Conservation (phyloP, 2,113 vertebrate genomes). For the Ondatra zibethicus region DNA sequence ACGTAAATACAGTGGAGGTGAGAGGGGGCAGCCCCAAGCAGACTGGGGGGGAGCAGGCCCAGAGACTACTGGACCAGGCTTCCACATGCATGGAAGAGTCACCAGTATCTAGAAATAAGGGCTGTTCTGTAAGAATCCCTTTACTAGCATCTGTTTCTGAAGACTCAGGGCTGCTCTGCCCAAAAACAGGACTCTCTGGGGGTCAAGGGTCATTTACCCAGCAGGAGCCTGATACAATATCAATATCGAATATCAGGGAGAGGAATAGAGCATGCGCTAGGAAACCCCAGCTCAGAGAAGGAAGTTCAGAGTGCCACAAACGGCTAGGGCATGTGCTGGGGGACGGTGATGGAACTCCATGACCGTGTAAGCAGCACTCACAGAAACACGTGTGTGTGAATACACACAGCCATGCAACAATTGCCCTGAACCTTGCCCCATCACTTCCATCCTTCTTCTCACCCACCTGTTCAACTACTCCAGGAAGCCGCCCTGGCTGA, state of each 20-base stretch:
- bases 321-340: neutral
- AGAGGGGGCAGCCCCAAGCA: slow-evolving; percentile 69
- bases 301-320: neutral
- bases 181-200: neutral
- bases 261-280: neutral
- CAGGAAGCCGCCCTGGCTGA: neutral
- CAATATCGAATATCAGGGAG: neutral
- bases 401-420: neutral
- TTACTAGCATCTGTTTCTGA: neutral
- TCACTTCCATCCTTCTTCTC: neutral
- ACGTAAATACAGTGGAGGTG: slow-evolving; percentile 88
- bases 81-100: neutral
- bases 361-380: neutral
- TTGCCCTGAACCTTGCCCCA: neutral
- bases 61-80: neutral
- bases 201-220: neutral
- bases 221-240: neutral
- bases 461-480: neutral
- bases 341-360: accelerated
- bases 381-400: neutral
- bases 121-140: neutral
- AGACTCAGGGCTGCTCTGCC: neutral
- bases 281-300: neutral
- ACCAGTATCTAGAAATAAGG: neutral
- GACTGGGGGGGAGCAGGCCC: slow-evolving; percentile 4